phyloP scores from a whole-genome alignment of 1,140 invertebrate genomes.

The Drosophila tani region DNA sequence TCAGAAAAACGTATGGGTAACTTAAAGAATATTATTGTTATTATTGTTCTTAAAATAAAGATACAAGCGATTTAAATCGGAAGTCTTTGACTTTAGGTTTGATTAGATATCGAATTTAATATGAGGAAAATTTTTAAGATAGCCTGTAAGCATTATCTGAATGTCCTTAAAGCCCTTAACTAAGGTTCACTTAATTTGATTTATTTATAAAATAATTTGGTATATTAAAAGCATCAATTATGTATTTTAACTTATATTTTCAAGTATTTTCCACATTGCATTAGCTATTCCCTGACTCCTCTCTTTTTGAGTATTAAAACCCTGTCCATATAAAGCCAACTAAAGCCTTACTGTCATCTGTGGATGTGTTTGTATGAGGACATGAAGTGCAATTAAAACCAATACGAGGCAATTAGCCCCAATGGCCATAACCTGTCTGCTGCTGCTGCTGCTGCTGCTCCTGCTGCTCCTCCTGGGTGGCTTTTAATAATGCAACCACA shows the following conservation, averaged over 20 bases:
- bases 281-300: not conserved
- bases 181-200: too few species aligned
- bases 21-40: too few species aligned
- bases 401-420: slow-evolving; percentile 66
- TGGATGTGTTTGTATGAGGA: slow-evolving; percentile 13
- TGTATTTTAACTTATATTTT: too few species aligned
- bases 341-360: slow-evolving; percentile 21
- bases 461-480: slow-evolving; percentile 22
- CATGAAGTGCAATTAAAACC: slow-evolving; percentile 48
- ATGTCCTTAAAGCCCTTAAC: too few species aligned
- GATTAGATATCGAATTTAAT: not conserved
- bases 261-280: not conserved
- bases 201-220: too few species aligned
- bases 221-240: too few species aligned
- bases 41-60: not conserved
- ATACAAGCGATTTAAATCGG: too few species aligned
- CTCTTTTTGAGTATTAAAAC: not conserved
- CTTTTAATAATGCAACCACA: slow-evolving; percentile 76
- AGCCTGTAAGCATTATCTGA: too few species aligned
- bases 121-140: too few species aligned
- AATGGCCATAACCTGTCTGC: slow-evolving; percentile 36
- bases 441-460: slow-evolving; percentile 8
- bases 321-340: not conserved
- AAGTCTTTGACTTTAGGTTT: too few species aligned
- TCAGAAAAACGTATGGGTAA: not conserved